Conservation (phyloP, 2,113 vertebrate genomes). For the Scomber colias region DNA sequence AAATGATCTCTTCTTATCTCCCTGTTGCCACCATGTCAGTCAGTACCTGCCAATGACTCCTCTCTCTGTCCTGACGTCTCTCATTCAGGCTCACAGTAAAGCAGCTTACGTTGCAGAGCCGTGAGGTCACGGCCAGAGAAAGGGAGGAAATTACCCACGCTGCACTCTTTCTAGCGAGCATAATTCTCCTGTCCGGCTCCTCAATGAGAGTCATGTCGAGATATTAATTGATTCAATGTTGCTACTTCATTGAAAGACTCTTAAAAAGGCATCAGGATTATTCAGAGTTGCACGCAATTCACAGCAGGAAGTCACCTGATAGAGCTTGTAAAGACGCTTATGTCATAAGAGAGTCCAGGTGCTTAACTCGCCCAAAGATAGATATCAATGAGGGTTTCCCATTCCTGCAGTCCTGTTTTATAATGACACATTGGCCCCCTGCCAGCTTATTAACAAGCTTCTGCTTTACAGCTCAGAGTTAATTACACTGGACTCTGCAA, state of each 20-base stretch:
- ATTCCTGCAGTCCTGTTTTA: constrained; percentile 21
- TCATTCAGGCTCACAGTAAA: constrained; percentile 29
- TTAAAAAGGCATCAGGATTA: neutral
- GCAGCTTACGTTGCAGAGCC: constrained; percentile 33
- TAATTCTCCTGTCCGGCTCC: neutral
- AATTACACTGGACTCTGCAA: neutral
- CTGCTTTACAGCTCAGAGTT: constrained; percentile 18
- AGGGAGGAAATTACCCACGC: constrained; percentile 46
- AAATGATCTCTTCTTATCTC: neutral
- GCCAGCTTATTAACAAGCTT: constrained; percentile 23
- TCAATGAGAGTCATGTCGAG: neutral
- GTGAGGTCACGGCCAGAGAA: constrained; percentile 11
- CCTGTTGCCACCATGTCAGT: neutral
- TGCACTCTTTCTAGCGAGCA: constrained; percentile 4
- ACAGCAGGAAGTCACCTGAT: constrained; percentile 38
- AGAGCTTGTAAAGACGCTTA: constrained; percentile 59
- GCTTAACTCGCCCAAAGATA: constrained; percentile 59
- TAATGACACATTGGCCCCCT: neutral
- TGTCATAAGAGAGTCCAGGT: constrained; percentile 50
- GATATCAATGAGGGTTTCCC: constrained; percentile 44
- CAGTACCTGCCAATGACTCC: neutral
- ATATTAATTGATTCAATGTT: neutral
- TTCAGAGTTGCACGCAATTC: neutral
- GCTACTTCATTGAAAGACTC: neutral
- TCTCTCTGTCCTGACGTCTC: neutral